Evolutionary conservation across 2,113 vertebrate genomes (phyloP).

Genomic region (Rhinolophus ferrumequinum): DNA sequence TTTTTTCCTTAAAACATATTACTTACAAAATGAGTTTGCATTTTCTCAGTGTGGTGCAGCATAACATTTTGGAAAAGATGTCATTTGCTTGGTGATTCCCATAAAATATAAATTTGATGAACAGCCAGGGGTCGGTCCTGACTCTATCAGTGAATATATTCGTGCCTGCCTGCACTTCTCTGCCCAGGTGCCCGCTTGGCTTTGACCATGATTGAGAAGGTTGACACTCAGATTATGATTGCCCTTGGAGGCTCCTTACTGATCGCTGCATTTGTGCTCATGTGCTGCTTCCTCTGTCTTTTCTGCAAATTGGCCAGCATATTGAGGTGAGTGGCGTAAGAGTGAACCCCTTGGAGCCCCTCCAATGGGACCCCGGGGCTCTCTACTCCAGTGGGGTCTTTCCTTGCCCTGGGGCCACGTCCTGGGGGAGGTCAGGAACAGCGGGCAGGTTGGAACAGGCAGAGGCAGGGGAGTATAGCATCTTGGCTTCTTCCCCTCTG

Average conservation of each 20-base stretch:
- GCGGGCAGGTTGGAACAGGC: neutral
- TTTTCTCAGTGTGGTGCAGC: neutral
- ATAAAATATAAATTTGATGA: too few species aligned
- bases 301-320: neutral
- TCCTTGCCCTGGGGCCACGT: rapidly evolving
- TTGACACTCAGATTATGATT: neutral
- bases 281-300: neutral
- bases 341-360: too few species aligned
- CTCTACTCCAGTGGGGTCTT: neutral
- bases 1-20: rapidly evolving
- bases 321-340: conserved; percentile 47
- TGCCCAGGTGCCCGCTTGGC: neutral
- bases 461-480: neutral
- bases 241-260: neutral
- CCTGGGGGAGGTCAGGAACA: neutral
- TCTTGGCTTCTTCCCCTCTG: neutral
- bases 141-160: neutral
- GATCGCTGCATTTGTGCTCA: neutral
- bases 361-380: neutral
- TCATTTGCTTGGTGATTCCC: neutral
- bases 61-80: neutral
- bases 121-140: neutral
- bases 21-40: neutral
- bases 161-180: neutral
- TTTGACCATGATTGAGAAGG: neutral